phyloP scores from a whole-genome alignment of 2,113 vertebrate species.

The Trinectes maculatus region DNA sequence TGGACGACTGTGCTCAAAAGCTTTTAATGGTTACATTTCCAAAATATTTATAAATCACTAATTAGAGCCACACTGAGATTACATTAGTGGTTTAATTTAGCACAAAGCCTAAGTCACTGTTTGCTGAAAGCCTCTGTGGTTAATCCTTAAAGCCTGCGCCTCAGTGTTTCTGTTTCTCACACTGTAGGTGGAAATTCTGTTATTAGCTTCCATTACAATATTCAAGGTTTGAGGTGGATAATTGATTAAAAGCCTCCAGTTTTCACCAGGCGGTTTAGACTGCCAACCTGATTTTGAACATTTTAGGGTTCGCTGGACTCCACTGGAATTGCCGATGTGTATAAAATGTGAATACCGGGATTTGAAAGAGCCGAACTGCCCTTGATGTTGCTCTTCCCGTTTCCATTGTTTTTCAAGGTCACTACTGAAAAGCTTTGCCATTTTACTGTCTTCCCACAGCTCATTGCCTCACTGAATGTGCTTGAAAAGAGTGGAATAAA shows the following conservation, averaged over 20 bases:
- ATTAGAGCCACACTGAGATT: constrained; percentile 23
- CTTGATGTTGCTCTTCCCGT: constrained; percentile 1
- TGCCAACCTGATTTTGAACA: neutral
- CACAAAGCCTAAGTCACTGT: neutral
- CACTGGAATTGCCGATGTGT: neutral
- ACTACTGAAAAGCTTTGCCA: constrained; percentile 8
- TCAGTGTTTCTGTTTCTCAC: constrained; percentile 7
- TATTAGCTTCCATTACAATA: constrained; percentile 15
- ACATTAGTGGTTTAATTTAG: constrained; percentile 30
- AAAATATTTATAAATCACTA: constrained; percentile 7
- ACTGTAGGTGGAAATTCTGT: neutral
- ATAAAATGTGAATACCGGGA: neutral
- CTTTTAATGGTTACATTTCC: neutral
- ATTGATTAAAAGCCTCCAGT: neutral
- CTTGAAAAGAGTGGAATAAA: constrained; percentile 18
- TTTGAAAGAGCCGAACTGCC: constrained; percentile 1
- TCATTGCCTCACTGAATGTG: constrained; percentile 11
- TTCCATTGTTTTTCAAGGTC: constrained; percentile 45
- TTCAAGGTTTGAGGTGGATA: neutral
- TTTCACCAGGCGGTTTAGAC: neutral
- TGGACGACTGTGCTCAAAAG: neutral
- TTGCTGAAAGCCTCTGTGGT: constrained; percentile 21
- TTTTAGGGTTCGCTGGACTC: constrained; percentile 8
- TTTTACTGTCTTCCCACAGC: constrained; percentile 21
- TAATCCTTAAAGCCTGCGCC: constrained; percentile 12